Evolutionary conservation across 1,140 invertebrate species (phyloP).

Genomic region (Mesaphorura yosii): DNA sequence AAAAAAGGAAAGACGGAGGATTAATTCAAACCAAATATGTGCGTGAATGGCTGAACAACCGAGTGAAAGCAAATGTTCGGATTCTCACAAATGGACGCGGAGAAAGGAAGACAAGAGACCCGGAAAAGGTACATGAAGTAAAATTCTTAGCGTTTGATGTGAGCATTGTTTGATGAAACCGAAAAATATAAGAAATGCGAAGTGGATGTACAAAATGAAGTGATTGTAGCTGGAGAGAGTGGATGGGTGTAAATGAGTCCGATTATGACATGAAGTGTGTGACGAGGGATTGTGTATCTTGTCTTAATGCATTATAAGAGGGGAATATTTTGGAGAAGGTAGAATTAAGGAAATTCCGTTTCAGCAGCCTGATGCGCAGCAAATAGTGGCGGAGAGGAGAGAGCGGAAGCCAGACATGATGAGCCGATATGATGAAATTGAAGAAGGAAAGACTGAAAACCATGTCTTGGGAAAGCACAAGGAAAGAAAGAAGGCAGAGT

Average conservation of each 20-base stretch:
- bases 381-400: too few relatives aligned
- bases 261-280: conserved; percentile 24
- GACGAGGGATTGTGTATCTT: not conserved
- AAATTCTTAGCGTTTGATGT: too few relatives aligned
- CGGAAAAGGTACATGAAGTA: too few relatives aligned
- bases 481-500: not conserved
- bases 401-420: not conserved
- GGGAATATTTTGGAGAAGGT: not conserved
- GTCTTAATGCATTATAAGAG: conserved; percentile 14
- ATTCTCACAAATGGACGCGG: too few relatives aligned
- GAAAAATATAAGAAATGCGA: not conserved
- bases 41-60: too few relatives aligned
- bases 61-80: too few relatives aligned
- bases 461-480: not conserved
- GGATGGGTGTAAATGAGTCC: conserved; percentile 20
- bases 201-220: not conserved
- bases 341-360: conserved; percentile 11
- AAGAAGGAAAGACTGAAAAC: not conserved
- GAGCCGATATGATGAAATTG: not conserved
- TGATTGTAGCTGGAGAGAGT: not conserved
- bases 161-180: too few relatives aligned
- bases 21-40: too few relatives aligned
- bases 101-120: too few relatives aligned
- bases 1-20: too few relatives aligned
- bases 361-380: too few relatives aligned